Conservation (phyloP, 1,140 invertebrate genomes). For the Drosophila grimshawi region DNA sequence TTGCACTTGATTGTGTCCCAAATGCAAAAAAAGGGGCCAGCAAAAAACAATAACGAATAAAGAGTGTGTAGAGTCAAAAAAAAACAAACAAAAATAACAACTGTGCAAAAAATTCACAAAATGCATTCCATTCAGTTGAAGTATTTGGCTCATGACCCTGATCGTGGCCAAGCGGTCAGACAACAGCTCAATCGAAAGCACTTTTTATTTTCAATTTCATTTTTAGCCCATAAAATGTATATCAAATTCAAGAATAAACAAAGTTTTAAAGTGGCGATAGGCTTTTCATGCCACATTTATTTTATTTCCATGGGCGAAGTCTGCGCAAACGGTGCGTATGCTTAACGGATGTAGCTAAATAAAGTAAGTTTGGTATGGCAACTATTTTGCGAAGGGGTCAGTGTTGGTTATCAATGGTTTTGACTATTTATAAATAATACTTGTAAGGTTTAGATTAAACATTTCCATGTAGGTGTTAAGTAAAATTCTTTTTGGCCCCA, state of each 20-base stretch:
- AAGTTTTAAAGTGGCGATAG: conserved; percentile 5
- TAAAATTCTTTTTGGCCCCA: too few relatives aligned
- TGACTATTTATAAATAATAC: too few relatives aligned
- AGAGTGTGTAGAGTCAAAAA: conserved; percentile 56
- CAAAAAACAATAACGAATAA: conserved; percentile 45
- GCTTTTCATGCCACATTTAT: neutral
- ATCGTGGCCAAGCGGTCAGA: conserved; percentile 46
- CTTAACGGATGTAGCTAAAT: neutral
- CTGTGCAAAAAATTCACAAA: conserved; percentile 61
- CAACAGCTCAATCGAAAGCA: conserved; percentile 22
- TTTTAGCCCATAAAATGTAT: conserved; percentile 21
- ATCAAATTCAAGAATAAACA: conserved; percentile 18
- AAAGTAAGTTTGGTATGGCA: too few relatives aligned
- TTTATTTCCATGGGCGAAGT: neutral
- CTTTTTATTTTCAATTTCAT: conserved; percentile 15
- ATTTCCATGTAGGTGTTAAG: too few relatives aligned
- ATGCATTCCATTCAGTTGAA: conserved; percentile 60
- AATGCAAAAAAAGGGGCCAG: conserved; percentile 67
- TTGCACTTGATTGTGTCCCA: conserved; percentile 82
- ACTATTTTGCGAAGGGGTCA: too few relatives aligned
- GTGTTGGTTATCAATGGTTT: too few relatives aligned
- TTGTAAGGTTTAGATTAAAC: too few relatives aligned
- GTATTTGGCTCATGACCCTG: conserved; percentile 73
- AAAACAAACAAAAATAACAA: conserved; percentile 23
- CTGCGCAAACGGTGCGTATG: conserved; percentile 4